Percentiles rank a stretch among this genome's conserved stretches.
These are phyloP conservation scores for Osmerus eperlanus DNA, from an alignment of 2,113 vertebrate species.

Conservation along the genomic window DNA sequence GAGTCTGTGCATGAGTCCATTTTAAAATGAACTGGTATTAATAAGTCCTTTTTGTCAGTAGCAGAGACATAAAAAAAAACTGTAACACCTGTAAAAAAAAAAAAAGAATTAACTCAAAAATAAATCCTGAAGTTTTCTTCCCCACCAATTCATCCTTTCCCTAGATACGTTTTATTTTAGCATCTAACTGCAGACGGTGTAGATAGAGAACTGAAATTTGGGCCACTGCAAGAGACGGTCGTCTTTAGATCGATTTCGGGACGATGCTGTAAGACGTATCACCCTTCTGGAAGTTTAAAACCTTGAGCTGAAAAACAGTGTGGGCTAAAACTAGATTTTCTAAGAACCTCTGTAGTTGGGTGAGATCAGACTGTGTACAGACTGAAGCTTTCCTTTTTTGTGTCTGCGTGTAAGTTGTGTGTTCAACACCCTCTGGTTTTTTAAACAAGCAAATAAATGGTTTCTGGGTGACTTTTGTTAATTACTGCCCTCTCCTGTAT, in stretches of 20 bases:
- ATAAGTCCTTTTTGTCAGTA: background rate
- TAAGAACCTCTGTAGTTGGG: background rate
- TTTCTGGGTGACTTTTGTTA: slow-evolving; percentile 16
- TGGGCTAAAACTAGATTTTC: background rate
- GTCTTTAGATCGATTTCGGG: slow-evolving; percentile 6
- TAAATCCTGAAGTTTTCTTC: background rate
- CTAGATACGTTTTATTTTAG: background rate
- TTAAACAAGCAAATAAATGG: background rate
- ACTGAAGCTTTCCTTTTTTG: background rate
- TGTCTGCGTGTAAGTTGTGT: background rate
- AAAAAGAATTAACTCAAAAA: background rate
- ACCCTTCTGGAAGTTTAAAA: slow-evolving; percentile 2
- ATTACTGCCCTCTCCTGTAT: slow-evolving; percentile 24
- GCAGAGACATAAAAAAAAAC: background rate
- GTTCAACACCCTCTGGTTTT: background rate
- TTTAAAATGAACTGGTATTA: background rate
- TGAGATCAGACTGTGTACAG: background rate
- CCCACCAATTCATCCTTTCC: background rate
- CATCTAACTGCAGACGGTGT: background rate
- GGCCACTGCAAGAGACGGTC: background rate
- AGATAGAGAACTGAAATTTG: background rate
- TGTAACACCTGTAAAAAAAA: background rate
- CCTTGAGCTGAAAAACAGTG: background rate
- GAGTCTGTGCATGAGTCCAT: too few relatives aligned
- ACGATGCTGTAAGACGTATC: background rate